Conservation (phyloP, 1,140 invertebrate species). For the Panagrolaimus sp. region DNA sequence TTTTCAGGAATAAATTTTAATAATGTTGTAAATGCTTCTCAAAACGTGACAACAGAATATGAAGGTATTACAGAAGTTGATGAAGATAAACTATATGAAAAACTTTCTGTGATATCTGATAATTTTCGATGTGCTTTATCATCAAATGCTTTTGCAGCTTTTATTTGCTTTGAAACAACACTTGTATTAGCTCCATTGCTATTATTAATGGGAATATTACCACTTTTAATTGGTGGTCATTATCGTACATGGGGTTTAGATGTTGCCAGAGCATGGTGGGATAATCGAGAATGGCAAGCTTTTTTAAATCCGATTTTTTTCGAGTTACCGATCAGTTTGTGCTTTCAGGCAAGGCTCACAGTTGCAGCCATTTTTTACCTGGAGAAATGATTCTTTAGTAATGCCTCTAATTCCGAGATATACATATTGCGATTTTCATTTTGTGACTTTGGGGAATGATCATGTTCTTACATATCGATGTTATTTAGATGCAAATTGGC, state of each 20-base stretch:
- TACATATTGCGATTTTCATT: too few species aligned
- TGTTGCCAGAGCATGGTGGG: constrained; percentile 28
- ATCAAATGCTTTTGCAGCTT: not conserved
- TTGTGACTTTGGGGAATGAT: constrained; percentile 22
- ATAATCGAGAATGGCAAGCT: constrained; percentile 25
- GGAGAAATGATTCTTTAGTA: constrained; percentile 2
- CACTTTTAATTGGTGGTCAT: constrained; percentile 27
- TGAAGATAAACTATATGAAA: not conserved
- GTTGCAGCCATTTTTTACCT: constrained; percentile 22
- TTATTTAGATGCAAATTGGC: too few species aligned
- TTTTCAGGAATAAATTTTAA: constrained; percentile 26
- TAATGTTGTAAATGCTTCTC: constrained; percentile 10
- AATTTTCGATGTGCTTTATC: constrained; percentile 28
- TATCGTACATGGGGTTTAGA: constrained; percentile 31
- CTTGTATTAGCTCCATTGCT: constrained; percentile 26
- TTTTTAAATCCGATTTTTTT: not conserved
- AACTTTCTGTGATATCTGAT: constrained; percentile 18
- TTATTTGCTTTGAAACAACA: not conserved
- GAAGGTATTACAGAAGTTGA: constrained; percentile 30
- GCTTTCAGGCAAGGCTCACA: constrained; percentile 23
- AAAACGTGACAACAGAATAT: constrained; percentile 26
- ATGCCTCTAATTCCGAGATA: too few species aligned
- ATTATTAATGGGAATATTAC: constrained; percentile 25
- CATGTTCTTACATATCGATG: constrained; percentile 30
- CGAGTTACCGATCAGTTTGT: not conserved